phyloP scores from a whole-genome alignment of 1,140 invertebrate species.

The Lasioglossum albipes region DNA sequence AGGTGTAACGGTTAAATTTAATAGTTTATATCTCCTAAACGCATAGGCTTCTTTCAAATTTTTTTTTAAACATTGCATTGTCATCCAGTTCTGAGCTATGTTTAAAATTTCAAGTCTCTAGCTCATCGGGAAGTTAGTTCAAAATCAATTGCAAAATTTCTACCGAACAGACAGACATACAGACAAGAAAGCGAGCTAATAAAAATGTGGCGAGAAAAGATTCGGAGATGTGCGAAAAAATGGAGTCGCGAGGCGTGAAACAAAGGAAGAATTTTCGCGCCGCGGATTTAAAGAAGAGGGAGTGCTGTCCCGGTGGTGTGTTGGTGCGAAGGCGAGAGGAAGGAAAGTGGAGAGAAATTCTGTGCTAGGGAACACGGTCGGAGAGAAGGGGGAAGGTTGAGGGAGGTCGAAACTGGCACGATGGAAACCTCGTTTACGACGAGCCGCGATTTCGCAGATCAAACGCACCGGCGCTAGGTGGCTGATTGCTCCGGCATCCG shows the following conservation, averaged over 20 bases:
- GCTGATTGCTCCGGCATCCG: slow-evolving; percentile 65
- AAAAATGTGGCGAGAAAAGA: accelerated
- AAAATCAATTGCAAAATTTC: too few species aligned
- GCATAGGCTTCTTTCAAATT: too few species aligned
- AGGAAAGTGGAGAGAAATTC: slow-evolving; percentile 3
- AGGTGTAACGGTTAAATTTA: too few species aligned
- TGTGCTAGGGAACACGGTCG: neutral
- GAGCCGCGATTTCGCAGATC: slow-evolving; percentile 69
- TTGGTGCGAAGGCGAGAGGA: neutral
- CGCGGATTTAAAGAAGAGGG: neutral
- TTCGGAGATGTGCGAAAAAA: neutral
- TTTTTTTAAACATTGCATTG: too few species aligned
- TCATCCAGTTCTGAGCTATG: too few species aligned
- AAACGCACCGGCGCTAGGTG: slow-evolving; percentile 59
- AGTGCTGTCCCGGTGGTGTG: too few species aligned
- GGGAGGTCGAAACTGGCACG: slow-evolving; percentile 41
- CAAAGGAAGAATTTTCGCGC: neutral
- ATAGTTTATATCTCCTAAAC: too few species aligned
- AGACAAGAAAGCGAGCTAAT: too few species aligned
- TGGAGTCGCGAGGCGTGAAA: neutral
- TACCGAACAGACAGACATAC: too few species aligned
- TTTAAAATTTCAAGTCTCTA: too few species aligned
- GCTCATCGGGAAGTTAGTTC: too few species aligned
- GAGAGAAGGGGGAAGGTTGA: neutral
- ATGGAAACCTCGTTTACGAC: slow-evolving; percentile 51